phyloP scores from a whole-genome alignment of 2,888 invertebrate genomes.

The Phania funesta region DNA sequence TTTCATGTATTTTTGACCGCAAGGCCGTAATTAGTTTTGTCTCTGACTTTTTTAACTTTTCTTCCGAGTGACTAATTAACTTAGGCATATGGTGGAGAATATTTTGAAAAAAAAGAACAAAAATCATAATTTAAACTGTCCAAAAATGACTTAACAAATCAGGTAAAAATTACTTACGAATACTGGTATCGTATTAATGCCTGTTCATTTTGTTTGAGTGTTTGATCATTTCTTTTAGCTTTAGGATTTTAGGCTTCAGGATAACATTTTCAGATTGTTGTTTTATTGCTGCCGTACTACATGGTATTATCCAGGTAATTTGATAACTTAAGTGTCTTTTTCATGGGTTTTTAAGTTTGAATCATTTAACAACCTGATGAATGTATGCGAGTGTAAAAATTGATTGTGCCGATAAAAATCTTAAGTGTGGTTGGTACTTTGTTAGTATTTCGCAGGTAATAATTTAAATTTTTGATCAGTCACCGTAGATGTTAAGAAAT shows the following conservation, averaged over 20 bases:
- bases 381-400: background rate
- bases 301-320: constrained; percentile 8
- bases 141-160: too few relatives aligned
- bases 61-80: background rate
- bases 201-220: background rate
- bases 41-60: background rate
- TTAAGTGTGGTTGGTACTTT: constrained; percentile 11
- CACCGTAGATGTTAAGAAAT: too few relatives aligned
- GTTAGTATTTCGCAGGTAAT: too few relatives aligned
- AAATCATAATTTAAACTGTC: too few relatives aligned
- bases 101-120: too few relatives aligned
- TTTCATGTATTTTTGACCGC: constrained; percentile 30
- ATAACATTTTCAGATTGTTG: background rate
- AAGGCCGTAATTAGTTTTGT: constrained; percentile 43
- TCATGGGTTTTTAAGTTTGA: constrained; percentile 1
- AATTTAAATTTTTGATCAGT: too few relatives aligned
- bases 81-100: background rate
- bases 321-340: constrained; percentile 15
- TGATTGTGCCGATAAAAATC: constrained; percentile 23
- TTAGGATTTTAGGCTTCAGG: background rate
- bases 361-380: constrained; percentile 16
- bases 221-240: background rate
- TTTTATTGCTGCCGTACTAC: background rate
- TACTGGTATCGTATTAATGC: too few relatives aligned
- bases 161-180: too few relatives aligned